Conservation (phyloP, 2,113 vertebrate species). For the Cryptotis parvus region DNA sequence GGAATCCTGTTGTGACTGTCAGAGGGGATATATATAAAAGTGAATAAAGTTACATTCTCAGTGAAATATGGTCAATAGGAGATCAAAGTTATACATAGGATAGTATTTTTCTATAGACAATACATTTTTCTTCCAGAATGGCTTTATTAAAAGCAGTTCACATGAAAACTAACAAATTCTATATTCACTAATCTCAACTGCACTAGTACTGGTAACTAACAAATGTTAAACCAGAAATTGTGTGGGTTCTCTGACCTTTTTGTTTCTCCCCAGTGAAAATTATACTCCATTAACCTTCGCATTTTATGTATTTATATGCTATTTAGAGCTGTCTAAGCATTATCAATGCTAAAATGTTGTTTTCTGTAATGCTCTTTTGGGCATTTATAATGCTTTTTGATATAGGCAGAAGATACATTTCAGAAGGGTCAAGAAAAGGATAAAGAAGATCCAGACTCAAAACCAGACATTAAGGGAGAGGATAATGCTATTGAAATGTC, state of each 20-base stretch:
- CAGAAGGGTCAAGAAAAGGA: conserved; percentile 94
- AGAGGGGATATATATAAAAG: not conserved
- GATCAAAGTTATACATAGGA: not conserved
- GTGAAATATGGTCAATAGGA: not conserved
- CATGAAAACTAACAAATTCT: conserved; percentile 9
- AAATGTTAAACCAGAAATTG: conserved; percentile 22
- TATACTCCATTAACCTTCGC: not conserved
- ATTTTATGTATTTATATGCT: conserved; percentile 9
- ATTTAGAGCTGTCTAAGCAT: not conserved
- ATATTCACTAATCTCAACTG: not conserved
- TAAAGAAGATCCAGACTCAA: conserved; percentile 91
- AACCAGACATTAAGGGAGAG: conserved; percentile 93
- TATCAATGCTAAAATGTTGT: not conserved
- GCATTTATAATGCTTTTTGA: conserved; percentile 34
- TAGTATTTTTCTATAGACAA: not conserved
- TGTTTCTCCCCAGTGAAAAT: not conserved
- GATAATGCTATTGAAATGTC: conserved; percentile 99
- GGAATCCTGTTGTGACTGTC: not conserved
- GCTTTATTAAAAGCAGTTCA: not conserved
- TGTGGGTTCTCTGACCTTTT: not conserved
- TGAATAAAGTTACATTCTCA: conserved; percentile 5
- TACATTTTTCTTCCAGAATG: conserved; percentile 12
- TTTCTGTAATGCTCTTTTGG: conserved; percentile 49
- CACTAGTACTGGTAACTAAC: too few species aligned
- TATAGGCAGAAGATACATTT: conserved; percentile 95